Percentiles rank a stretch among this genome's conserved stretches.
These are phyloP conservation scores for Digitonthophagus gazella DNA, from an alignment of 2,888 invertebrate species.

Conservation along the genomic window DNA sequence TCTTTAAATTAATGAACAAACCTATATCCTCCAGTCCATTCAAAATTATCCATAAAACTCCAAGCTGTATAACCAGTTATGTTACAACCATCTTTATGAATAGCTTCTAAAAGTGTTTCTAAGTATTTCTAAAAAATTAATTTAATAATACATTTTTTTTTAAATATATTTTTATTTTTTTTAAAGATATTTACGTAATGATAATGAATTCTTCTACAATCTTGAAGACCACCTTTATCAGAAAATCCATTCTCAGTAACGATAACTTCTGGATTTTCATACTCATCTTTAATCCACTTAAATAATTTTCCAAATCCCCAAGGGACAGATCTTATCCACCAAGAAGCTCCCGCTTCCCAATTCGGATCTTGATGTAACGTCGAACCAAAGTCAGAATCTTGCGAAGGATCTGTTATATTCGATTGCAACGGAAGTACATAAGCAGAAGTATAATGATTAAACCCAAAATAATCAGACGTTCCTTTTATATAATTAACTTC, in stretches of 20 bases:
- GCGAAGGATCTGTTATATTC: slow-evolving; percentile 50
- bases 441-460: slow-evolving; percentile 14
- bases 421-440: slow-evolving; percentile 24
- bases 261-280: slow-evolving; percentile 57
- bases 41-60: slow-evolving; percentile 79
- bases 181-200: slow-evolving; percentile 22
- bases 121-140: slow-evolving; percentile 45
- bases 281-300: slow-evolving; percentile 61
- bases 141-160: slow-evolving; percentile 4
- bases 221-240: slow-evolving; percentile 44
- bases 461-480: slow-evolving; percentile 63
- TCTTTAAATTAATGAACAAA: no score
- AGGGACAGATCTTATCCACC: slow-evolving; percentile 52
- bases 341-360: slow-evolving; percentile 14
- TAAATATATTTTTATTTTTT: background rate
- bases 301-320: slow-evolving; percentile 64
- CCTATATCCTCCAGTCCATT: slow-evolving; percentile 75
- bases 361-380: background rate
- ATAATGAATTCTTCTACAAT: slow-evolving; percentile 52
- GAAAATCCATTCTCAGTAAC: slow-evolving; percentile 62
- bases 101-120: slow-evolving; percentile 51
- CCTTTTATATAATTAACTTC: slow-evolving; percentile 60
- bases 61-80: slow-evolving; percentile 71
- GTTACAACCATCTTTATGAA: slow-evolving; percentile 58
- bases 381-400: slow-evolving; percentile 21